Percentiles rank a stretch among this genome's conserved stretches.
Conservation (phyloP, 1,140 invertebrate genomes). For the Centruroides sculpturatus region DNA sequence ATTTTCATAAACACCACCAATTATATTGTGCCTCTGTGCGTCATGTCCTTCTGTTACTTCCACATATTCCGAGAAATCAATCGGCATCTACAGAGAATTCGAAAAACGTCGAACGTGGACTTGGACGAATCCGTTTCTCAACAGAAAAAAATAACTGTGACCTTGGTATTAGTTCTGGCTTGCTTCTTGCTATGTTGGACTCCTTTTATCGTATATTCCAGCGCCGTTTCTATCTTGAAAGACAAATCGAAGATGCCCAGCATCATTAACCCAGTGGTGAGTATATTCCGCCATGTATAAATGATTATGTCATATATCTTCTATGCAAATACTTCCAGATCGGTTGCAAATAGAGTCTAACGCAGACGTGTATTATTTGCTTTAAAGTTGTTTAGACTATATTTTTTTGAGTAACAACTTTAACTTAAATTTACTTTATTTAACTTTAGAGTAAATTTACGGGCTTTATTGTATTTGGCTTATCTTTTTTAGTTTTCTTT, state of each 20-base stretch:
- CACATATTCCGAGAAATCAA: conserved; percentile 33
- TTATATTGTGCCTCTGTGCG: conserved; percentile 26
- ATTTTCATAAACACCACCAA: conserved; percentile 25
- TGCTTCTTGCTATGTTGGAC: conserved; percentile 32
- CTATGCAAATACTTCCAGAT: no score
- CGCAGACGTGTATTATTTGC: no score
- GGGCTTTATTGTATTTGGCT: no score
- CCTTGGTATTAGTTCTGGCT: conserved; percentile 33
- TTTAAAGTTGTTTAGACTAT: no score
- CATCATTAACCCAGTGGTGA: conserved; percentile 32
- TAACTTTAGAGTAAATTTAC: no score
- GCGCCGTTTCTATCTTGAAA: conserved; percentile 23
- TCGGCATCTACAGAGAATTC: conserved; percentile 22
- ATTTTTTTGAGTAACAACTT: no score
- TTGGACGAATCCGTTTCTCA: conserved; percentile 21
- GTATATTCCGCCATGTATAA: conserved; percentile 12
- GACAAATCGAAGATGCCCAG: conserved; percentile 24
- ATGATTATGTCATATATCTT: no score
- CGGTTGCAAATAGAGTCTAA: no score
- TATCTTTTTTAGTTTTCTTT: no score
- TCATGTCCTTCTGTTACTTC: conserved; percentile 32
- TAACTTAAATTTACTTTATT: no score
- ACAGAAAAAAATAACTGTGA: conserved; percentile 33
- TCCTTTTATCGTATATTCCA: conserved; percentile 32
- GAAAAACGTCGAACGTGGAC: conserved; percentile 15